Evolutionary conservation across 2,797 vertebrate genomes (phyloP), one percentile per base, ranked within the genome.

Genomic region (Hydrophis major): DNA sequence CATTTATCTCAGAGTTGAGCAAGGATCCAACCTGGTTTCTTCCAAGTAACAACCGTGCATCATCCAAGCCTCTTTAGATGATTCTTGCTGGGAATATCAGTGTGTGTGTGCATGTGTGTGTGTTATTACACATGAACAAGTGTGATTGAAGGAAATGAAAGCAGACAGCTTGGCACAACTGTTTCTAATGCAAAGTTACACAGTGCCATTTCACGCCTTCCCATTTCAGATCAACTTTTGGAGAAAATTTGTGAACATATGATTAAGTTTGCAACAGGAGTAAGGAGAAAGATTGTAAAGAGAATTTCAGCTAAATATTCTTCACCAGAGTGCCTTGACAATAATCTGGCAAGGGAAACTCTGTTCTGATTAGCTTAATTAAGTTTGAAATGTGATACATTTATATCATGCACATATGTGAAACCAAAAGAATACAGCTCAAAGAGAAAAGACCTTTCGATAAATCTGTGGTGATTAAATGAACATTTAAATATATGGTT

Each of bases 361-460:
- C 56, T 88, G 22, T 91, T 89, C 47, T 91, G 92, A 83, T 47
- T 83, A 88, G n/a, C 55, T 93, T 89, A 6, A 91, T 42, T 89
- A 91, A 88, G 89, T 91, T 87, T 63, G 92, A 93, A 93, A 91
- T 91, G 90, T 89, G 90, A 91, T 91, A 91, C 86, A 61, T 88
- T 88, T 78, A 60, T 60, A 50, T 61, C 42, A 55, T 14, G 57
- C 57, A 56, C 90, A 83, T 93, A 61, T 42, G 22, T n/a, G 66
- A 25, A 59, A 91, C 11, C 20, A 59, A 60, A 91, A 47, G 27
- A 89, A 66, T 89, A 27, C 32, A 56, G 55, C 47, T 83, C 66
- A 89, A n/a, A 88, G 22, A 60, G 53, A 37, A 88, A 93, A 88
- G 25, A 32, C 55, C 32, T 59, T 53, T 47, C 13, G 3, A 53